phyloP scores from a whole-genome alignment of 2,888 invertebrate species.

The Entomobrya multifasciata region DNA sequence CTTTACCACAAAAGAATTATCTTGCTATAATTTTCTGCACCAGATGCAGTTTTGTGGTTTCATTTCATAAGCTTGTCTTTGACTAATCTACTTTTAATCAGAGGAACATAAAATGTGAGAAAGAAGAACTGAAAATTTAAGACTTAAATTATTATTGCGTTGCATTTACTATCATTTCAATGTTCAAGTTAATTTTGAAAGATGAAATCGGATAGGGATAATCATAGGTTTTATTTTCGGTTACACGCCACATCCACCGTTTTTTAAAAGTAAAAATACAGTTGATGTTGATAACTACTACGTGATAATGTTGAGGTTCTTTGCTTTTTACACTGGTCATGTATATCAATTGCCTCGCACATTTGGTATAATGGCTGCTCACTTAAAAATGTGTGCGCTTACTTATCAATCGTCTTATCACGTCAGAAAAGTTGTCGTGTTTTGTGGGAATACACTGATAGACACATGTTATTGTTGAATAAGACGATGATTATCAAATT shows the following conservation, averaged over 20 bases:
- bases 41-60: constrained; percentile 40
- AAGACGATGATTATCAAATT: constrained; percentile 11
- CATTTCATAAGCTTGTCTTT: background rate
- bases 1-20: background rate
- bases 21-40: background rate
- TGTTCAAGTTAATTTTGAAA: no score
- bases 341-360: no score
- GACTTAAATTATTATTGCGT: background rate
- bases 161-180: no score
- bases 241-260: background rate
- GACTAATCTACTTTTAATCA: constrained; percentile 37
- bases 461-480: constrained; percentile 8
- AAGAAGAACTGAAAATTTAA: background rate
- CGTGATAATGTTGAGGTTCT: no score
- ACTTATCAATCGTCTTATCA: constrained; percentile 1
- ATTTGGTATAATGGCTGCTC: no score
- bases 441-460: background rate
- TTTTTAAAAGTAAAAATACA: no score
- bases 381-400: no score
- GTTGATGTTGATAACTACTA: no score
- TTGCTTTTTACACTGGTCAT: no score
- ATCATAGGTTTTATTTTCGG: background rate
- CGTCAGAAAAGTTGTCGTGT: background rate
- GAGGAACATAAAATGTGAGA: constrained; percentile 6
- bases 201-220: background rate